Evolutionary conservation across 2,888 invertebrate genomes (phyloP).

Genomic region (Mayetiola destructor): DNA sequence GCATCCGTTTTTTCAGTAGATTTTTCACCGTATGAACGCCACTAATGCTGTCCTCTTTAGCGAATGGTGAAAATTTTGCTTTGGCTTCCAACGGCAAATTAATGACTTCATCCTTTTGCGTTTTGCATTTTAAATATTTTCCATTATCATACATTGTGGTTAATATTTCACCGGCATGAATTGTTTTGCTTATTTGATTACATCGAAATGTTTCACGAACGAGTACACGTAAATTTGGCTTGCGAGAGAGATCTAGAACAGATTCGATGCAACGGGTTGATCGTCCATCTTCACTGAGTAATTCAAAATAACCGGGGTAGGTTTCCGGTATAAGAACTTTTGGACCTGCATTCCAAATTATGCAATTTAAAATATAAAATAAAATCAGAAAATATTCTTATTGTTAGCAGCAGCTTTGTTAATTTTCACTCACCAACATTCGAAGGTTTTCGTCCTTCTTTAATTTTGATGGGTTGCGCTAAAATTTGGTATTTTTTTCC

Average conservation of each 20-base stretch:
- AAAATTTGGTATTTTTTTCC: conserved; percentile 75
- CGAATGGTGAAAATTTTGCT: conserved; percentile 83
- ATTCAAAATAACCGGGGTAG: conserved; percentile 84
- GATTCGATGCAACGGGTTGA: conserved; percentile 81
- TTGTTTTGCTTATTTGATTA: conserved; percentile 39
- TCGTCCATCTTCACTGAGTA: conserved; percentile 84
- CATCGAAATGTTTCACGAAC: conserved; percentile 36
- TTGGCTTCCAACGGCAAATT: conserved; percentile 73
- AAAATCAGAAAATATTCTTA: background rate
- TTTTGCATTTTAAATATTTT: conserved; percentile 74
- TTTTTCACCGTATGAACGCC: conserved; percentile 87
- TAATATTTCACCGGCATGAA: conserved; percentile 72
- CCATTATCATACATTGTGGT: conserved; percentile 59
- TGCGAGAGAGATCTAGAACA: conserved; percentile 65
- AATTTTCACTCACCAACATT: conserved; percentile 40
- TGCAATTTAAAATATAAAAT: background rate
- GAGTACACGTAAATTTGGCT: conserved; percentile 39
- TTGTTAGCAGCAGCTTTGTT: no score
- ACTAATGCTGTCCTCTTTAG: conserved; percentile 84
- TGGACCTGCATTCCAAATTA: conserved; percentile 39
- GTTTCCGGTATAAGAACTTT: conserved; percentile 80
- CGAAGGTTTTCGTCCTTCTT: conserved; percentile 69
- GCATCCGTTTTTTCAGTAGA: conserved; percentile 75
- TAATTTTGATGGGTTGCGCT: conserved; percentile 78
- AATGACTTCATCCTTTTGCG: conserved; percentile 68